Percentiles rank a stretch among this genome's conserved stretches.
phyloP scores from a whole-genome alignment of 2,888 invertebrate species.

The Tenthredo scrophulariae region DNA sequence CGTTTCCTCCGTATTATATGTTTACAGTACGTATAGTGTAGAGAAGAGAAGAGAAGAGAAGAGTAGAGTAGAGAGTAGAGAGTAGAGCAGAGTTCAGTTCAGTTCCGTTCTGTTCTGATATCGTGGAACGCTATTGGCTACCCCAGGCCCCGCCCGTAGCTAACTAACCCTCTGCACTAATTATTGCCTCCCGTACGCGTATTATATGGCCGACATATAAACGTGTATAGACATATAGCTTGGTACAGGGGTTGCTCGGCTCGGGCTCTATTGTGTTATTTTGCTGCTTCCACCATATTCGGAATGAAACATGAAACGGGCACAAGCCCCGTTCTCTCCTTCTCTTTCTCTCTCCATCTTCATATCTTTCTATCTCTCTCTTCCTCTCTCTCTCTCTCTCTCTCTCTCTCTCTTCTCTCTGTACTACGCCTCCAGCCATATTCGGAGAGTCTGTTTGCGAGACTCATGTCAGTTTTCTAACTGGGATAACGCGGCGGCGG shows the following conservation, averaged over 20 bases:
- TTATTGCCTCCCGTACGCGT: constrained; percentile 65
- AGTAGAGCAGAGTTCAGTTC: constrained; percentile 44
- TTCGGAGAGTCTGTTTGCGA: constrained; percentile 43
- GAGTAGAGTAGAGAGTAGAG: not conserved
- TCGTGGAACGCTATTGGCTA: constrained; percentile 66
- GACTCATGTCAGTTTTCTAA: constrained; percentile 40
- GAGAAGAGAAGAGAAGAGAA: constrained; percentile 42
- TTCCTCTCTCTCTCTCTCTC: constrained; percentile 50
- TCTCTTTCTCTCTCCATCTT: constrained; percentile 47
- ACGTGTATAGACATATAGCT: constrained; percentile 33
- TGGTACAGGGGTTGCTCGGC: constrained; percentile 18
- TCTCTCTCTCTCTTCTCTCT: constrained; percentile 23
- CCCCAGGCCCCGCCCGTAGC: constrained; percentile 71
- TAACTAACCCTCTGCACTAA: constrained; percentile 75
- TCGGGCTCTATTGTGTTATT: constrained; percentile 69
- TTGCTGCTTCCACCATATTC: constrained; percentile 64
- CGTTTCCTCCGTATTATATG: constrained; percentile 4
- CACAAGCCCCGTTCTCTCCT: constrained; percentile 20
- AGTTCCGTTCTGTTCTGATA: not conserved
- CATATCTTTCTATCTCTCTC: constrained; percentile 27
- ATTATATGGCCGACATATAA: constrained; percentile 50
- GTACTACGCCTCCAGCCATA: constrained; percentile 48
- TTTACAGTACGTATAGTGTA: not conserved
- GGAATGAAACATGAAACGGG: constrained; percentile 67
- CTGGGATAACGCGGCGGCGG: constrained; percentile 11